Evolutionary conservation across 1,140 invertebrate genomes (phyloP).

Genomic region (Potamilus streckersoni): DNA sequence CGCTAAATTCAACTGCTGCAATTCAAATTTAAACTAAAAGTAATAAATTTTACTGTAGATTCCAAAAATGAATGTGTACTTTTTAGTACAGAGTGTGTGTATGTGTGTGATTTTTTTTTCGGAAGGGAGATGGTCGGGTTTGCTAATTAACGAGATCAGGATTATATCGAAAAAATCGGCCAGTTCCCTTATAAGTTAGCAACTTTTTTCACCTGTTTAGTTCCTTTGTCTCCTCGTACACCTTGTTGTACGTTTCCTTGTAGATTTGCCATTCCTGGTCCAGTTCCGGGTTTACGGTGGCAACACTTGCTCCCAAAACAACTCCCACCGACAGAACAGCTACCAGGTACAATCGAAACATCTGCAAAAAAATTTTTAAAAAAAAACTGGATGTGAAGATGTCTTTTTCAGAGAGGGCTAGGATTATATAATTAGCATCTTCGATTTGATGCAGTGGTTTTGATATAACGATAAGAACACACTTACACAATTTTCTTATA

Average conservation of each 20-base stretch:
- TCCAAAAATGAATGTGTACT: background rate
- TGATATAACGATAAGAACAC: no score
- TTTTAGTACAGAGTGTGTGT: background rate
- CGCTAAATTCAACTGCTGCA: background rate
- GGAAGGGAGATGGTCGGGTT: no score
- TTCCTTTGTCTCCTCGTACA: conserved; percentile 32
- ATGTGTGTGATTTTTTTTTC: background rate
- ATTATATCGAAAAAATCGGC: no score
- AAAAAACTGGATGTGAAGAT: no score
- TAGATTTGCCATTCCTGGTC: conserved; percentile 44
- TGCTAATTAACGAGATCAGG: no score
- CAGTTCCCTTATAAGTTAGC: background rate
- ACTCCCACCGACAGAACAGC: conserved; percentile 21
- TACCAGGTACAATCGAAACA: conserved; percentile 31
- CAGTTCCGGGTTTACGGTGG: conserved; percentile 14
- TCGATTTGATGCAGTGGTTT: no score
- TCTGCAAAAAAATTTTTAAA: conserved; percentile 18
- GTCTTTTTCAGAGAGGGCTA: no score
- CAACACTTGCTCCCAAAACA: conserved; percentile 11
- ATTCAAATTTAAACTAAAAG: background rate
- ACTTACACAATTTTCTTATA: no score
- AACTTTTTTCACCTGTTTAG: conserved; percentile 13
- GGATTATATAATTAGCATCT: no score
- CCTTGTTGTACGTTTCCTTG: conserved; percentile 38
- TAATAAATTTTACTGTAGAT: background rate